phyloP scores from a whole-genome alignment of 2,797 vertebrate species.

The Oreochromis grahami region DNA sequence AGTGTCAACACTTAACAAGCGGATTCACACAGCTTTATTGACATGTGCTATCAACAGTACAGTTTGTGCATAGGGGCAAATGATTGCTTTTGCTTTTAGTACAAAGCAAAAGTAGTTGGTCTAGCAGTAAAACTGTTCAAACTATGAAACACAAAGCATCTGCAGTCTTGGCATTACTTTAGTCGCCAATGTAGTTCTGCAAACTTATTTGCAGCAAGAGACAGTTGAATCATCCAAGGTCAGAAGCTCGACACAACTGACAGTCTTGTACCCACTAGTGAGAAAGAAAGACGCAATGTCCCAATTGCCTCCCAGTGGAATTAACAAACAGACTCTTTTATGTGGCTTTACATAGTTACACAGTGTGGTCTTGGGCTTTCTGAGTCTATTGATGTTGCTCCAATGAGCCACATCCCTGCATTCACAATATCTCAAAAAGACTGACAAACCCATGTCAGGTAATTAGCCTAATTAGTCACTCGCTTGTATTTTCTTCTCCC shows the following conservation, averaged over 20 bases:
- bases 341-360: conserved; percentile 40
- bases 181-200: neutral
- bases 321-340: conserved; percentile 35
- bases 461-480: conserved; percentile 70
- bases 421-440: conserved; percentile 44
- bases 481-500: conserved; percentile 31
- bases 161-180: neutral
- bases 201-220: neutral
- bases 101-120: neutral
- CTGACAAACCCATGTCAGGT: conserved; percentile 52
- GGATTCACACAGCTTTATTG: neutral
- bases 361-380: conserved; percentile 26
- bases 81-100: neutral
- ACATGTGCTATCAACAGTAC: neutral
- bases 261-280: conserved; percentile 14
- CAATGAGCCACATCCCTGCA: conserved; percentile 31
- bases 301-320: conserved; percentile 22
- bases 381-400: conserved; percentile 21
- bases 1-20: neutral
- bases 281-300: neutral
- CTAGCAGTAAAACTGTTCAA: neutral
- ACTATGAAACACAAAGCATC: neutral
- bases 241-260: neutral
- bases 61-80: neutral
- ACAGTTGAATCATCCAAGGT: conserved; percentile 14